Conservation (phyloP, 2,113 vertebrate genomes). For the Anguilla japonica region DNA sequence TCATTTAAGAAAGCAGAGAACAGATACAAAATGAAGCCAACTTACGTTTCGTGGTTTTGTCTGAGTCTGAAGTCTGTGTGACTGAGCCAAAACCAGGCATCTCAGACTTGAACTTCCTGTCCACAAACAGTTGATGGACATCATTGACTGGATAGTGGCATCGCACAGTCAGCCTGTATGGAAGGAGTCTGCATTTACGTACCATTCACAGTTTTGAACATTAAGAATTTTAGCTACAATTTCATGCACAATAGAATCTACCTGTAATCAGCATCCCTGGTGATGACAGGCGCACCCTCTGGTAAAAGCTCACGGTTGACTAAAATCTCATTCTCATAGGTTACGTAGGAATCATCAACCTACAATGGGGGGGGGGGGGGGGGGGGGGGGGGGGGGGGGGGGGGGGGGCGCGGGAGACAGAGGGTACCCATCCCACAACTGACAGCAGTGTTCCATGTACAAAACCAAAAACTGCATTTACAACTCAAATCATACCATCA, state of each 20-base stretch:
- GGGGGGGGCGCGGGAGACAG: no score
- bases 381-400: no score
- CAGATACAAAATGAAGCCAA: not conserved
- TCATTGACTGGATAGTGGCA: slow-evolving; percentile 51
- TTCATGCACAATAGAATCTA: slow-evolving; percentile 23
- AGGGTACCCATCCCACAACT: no score
- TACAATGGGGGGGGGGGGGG: slow-evolving; percentile 2
- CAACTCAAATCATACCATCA: slow-evolving; percentile 36
- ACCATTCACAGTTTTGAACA: slow-evolving; percentile 17
- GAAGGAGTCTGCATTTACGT: not conserved
- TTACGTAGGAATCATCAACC: slow-evolving; percentile 46
- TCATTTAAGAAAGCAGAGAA: no score
- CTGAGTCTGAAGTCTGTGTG: not conserved
- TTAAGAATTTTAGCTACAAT: slow-evolving; percentile 9
- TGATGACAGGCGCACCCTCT: slow-evolving; percentile 49
- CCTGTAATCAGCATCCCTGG: slow-evolving; percentile 58
- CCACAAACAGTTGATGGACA: slow-evolving; percentile 39
- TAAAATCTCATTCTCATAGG: slow-evolving; percentile 61
- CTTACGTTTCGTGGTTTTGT: slow-evolving; percentile 12
- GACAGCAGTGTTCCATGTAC: no score
- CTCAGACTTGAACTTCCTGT: slow-evolving; percentile 53
- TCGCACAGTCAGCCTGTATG: slow-evolving; percentile 51
- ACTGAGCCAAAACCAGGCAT: slow-evolving; percentile 37
- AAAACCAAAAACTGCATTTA: not conserved
- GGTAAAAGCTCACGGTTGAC: slow-evolving; percentile 40